Evolutionary conservation across 2,888 invertebrate species (phyloP).

Genomic region (Polymixis lichenea): DNA sequence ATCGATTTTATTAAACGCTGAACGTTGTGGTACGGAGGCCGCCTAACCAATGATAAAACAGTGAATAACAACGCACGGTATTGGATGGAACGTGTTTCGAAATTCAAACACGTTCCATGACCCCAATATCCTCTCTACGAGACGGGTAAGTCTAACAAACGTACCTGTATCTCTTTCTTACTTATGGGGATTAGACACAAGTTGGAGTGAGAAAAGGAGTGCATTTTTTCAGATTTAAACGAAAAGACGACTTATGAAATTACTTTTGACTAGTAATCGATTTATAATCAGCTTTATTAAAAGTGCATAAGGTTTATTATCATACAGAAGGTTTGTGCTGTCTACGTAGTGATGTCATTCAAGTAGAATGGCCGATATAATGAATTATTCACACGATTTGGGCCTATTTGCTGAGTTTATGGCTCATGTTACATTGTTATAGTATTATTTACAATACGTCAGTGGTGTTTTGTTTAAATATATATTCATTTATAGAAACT

Average conservation of each 20-base stretch:
- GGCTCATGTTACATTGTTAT: slow-evolving; percentile 50
- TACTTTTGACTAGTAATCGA: slow-evolving; percentile 72
- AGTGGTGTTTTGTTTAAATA: slow-evolving; percentile 35
- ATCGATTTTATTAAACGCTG: slow-evolving; percentile 80
- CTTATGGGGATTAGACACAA: slow-evolving; percentile 66
- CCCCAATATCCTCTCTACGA: slow-evolving; percentile 82
- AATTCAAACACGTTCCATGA: slow-evolving; percentile 90
- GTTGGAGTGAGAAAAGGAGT: slow-evolving; percentile 75
- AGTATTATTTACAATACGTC: slow-evolving; percentile 54
- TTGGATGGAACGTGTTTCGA: slow-evolving; percentile 88
- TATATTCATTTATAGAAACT: slow-evolving; percentile 21
- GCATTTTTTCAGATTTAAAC: slow-evolving; percentile 73
- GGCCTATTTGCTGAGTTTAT: slow-evolving; percentile 70
- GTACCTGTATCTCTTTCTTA: slow-evolving; percentile 77
- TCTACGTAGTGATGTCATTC: slow-evolving; percentile 70
- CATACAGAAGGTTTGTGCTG: slow-evolving; percentile 34
- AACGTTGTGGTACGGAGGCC: slow-evolving; percentile 77
- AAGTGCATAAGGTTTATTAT: slow-evolving; percentile 51
- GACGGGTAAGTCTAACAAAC: slow-evolving; percentile 71
- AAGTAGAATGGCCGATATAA: slow-evolving; percentile 78
- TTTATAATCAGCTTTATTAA: slow-evolving; percentile 70
- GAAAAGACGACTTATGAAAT: slow-evolving; percentile 75
- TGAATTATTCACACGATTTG: slow-evolving; percentile 75
- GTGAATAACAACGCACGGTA: slow-evolving; percentile 83
- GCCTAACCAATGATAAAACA: slow-evolving; percentile 84